phyloP scores from a whole-genome alignment of 1,140 invertebrate species.

The Bombyx mandarina region DNA sequence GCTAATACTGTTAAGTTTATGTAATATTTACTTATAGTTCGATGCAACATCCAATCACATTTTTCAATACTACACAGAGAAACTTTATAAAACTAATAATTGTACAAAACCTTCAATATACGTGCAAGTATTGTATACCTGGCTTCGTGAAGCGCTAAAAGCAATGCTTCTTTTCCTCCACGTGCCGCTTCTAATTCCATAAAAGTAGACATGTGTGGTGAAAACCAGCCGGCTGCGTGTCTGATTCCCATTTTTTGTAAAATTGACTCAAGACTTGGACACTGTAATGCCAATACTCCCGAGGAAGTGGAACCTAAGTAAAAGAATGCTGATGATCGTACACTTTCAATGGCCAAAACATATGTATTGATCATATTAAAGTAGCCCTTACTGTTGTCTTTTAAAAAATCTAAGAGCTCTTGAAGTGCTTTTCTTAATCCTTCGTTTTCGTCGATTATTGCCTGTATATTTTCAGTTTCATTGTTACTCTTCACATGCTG shows the following conservation, averaged over 20 bases:
- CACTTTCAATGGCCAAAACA: slow-evolving; percentile 3
- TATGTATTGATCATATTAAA: slow-evolving; percentile 1
- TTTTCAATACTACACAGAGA: too few relatives aligned
- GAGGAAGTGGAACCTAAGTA: slow-evolving; percentile 41
- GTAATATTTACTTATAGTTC: too few relatives aligned
- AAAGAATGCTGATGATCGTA: neutral
- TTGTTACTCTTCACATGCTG: neutral
- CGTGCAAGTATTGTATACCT: slow-evolving; percentile 33
- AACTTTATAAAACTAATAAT: too few relatives aligned
- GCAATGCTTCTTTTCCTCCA: slow-evolving; percentile 53
- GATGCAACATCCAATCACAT: too few relatives aligned
- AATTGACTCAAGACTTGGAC: slow-evolving; percentile 47
- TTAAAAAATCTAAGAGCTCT: slow-evolving; percentile 52
- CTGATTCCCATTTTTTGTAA: slow-evolving; percentile 75
- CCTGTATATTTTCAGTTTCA: slow-evolving; percentile 20
- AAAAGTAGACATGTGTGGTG: slow-evolving; percentile 80
- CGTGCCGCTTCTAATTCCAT: slow-evolving; percentile 74
- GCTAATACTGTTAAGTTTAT: too few relatives aligned
- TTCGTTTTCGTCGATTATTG: slow-evolving; percentile 79
- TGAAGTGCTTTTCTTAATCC: slow-evolving; percentile 79
- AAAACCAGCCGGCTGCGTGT: slow-evolving; percentile 81
- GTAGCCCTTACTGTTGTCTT: slow-evolving; percentile 50
- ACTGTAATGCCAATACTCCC: slow-evolving; percentile 40
- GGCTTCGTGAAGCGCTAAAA: slow-evolving; percentile 54
- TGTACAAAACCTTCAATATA: too few relatives aligned